Evolutionary conservation across 2,113 vertebrate genomes (phyloP).

Genomic region (Spheniscus mendiculus): DNA sequence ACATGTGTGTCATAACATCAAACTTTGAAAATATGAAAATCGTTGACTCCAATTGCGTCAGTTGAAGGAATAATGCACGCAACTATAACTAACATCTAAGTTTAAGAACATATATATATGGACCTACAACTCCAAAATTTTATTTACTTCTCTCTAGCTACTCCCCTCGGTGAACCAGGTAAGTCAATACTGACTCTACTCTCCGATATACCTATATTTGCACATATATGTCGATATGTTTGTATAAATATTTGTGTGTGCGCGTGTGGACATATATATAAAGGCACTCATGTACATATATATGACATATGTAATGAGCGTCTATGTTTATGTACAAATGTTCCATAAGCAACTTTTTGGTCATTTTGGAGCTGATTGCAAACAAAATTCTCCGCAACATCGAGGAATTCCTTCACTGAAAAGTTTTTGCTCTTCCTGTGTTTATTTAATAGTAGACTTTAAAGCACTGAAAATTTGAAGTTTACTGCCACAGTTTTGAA

Average conservation of each 20-base stretch:
- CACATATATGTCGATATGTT: rapidly evolving
- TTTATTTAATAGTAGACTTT: neutral
- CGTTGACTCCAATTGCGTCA: neutral
- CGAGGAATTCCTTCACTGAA: neutral
- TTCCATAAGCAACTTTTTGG: neutral
- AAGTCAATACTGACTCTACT: neutral
- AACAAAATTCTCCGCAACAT: neutral
- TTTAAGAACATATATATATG: neutral
- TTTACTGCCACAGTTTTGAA: neutral
- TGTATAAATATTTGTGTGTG: neutral
- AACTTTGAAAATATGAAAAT: neutral
- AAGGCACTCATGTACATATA: rapidly evolving
- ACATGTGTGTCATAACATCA: neutral
- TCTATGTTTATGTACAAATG: rapidly evolving
- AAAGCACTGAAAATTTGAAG: rapidly evolving
- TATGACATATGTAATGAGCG: rapidly evolving
- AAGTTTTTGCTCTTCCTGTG: neutral
- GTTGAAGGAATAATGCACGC: neutral
- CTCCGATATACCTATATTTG: rapidly evolving
- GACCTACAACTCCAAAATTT: rapidly evolving
- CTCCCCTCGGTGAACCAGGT: neutral
- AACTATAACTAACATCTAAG: neutral
- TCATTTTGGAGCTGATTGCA: rapidly evolving
- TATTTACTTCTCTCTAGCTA: neutral
- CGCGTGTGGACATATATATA: too few relatives aligned